phyloP scores from a whole-genome alignment of 2,113 vertebrate species.

The Lichenostomus cassidix region DNA sequence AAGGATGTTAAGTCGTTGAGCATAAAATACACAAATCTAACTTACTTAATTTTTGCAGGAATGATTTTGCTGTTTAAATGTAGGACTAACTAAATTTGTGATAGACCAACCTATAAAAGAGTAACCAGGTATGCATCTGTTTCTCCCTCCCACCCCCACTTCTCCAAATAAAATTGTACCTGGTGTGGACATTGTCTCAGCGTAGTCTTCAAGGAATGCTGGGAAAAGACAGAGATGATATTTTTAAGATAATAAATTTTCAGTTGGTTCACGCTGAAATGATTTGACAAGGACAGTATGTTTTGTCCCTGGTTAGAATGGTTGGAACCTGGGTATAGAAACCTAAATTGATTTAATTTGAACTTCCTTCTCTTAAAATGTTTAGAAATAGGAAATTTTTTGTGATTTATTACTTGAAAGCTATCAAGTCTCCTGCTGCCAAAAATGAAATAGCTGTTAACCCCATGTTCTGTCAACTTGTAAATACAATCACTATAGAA shows the following conservation, averaged over 20 bases:
- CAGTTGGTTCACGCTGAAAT: slow-evolving; percentile 71
- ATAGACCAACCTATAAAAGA: not conserved
- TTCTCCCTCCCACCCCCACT: not conserved
- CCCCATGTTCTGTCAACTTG: slow-evolving; percentile 37
- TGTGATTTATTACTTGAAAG: slow-evolving; percentile 88
- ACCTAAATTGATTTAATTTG: slow-evolving; percentile 84
- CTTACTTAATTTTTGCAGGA: not conserved
- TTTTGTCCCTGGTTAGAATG: slow-evolving; percentile 68
- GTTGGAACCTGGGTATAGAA: slow-evolving; percentile 73
- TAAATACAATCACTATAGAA: not conserved
- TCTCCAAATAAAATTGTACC: not conserved
- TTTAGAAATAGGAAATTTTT: slow-evolving; percentile 82
- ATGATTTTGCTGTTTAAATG: not conserved
- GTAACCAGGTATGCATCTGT: not conserved
- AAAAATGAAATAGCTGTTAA: slow-evolving; percentile 62
- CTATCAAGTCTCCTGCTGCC: slow-evolving; percentile 77
- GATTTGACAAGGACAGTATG: slow-evolving; percentile 71
- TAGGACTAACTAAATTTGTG: not conserved
- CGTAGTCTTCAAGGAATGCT: not conserved
- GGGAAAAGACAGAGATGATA: slow-evolving; percentile 13
- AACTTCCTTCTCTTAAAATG: slow-evolving; percentile 83
- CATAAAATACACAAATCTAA: not conserved
- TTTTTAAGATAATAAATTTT: slow-evolving; percentile 74
- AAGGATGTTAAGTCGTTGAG: not conserved
- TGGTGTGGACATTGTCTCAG: not conserved